phyloP scores from a whole-genome alignment of 2,797 vertebrate species.

The Gallirallus australis region DNA sequence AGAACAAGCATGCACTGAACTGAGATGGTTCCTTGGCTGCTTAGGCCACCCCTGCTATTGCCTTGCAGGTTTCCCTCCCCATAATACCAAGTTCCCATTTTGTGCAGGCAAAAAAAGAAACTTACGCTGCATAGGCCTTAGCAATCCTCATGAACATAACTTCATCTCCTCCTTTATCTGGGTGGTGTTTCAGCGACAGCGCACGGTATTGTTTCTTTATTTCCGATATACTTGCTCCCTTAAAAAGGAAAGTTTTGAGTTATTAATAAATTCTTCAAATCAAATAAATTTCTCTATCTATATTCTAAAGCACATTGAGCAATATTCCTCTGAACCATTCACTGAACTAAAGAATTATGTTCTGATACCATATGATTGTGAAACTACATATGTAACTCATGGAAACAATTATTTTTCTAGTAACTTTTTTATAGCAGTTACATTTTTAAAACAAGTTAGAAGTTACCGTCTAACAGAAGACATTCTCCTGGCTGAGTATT shows the following conservation, averaged over 20 bases:
- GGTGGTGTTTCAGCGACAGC: conserved; percentile 94
- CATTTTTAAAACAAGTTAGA: neutral
- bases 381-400: neutral
- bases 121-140: conserved; percentile 98
- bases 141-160: conserved; percentile 97
- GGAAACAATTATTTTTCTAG: neutral
- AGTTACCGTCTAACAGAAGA: neutral
- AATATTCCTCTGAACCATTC: neutral
- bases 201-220: conserved; percentile 96
- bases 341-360: neutral
- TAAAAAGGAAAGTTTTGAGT: conserved; percentile 53
- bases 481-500: neutral
- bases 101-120: neutral
- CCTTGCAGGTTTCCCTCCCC: neutral
- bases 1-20: neutral
- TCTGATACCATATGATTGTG: neutral
- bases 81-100: neutral
- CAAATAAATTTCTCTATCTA: neutral
- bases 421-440: neutral
- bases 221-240: conserved; percentile 92
- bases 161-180: conserved; percentile 97
- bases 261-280: neutral
- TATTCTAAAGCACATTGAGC: neutral
- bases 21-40: neutral
- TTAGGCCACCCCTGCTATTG: neutral